Base-by-base conservation (phyloP, 1,140 invertebrate genomes). In the Cataglyphis hispanica region DNA sequence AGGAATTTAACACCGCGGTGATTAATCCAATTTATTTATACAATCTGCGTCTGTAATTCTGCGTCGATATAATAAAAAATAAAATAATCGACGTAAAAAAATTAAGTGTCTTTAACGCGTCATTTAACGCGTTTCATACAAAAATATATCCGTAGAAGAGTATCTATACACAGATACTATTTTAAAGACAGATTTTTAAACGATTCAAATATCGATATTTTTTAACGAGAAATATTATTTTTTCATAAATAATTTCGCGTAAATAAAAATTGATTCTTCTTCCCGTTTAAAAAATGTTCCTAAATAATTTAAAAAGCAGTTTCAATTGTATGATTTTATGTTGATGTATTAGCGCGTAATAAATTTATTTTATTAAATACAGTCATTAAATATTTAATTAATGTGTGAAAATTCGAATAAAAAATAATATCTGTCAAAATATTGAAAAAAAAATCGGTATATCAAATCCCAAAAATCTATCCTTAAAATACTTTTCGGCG, bases 21-120 rank as follows among this genome's bases (percentile, higher is more conserved):
- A 37, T 56, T 11, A 34, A 34, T 67, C 13, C 43, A 69, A 69
- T 53, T 77, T 13, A 37, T 67, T 67, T 67, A 53, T 69, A 69
- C 16, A 43, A 25, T 69, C 66, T 50, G 22, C 2, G 16, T 25
- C 2, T 37, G 50, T 27, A 63, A 76, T 10, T n/a, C 53, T 76
- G 27, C 10, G n/a, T 37, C 31, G 13, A 53, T 56, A 37, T 63
- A 77, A 77, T 11, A n/a, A n/a, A n/a, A n/a, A n/a, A n/a, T 31
- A 27, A 76, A 76, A 75, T 37, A 37, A 2, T 64, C 37, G 40
- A 66, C 6, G 40, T 66, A 46, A 53, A n/a, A 77, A 25, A 37
- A 34, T 66, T 27, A 11, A 60, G 3, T 31, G 27, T 43, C 50
- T 74, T 53, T 58, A 43, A 46, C 60, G 25, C 37, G n/a, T 58